Base-by-base conservation (phyloP, 2,888 invertebrate genomes). In the Clistopyga incitator region DNA sequence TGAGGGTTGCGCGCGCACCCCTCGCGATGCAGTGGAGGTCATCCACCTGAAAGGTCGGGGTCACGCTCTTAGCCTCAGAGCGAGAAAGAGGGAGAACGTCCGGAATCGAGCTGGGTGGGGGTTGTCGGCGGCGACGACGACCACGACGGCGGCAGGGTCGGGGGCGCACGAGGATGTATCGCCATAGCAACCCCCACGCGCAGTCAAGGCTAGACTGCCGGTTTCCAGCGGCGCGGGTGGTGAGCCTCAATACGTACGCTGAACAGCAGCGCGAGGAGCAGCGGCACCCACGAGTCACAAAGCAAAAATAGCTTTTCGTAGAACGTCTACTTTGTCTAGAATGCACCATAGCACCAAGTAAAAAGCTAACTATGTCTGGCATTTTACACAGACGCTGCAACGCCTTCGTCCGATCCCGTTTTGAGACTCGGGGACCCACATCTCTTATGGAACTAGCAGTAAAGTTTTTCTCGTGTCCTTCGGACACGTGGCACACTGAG, bases 1-100 rank as follows among this genome's bases (percentile, higher is more conserved):
- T 13, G 54, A 68, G 74, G 23, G 67, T 80, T 90, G 91, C 91
- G 92, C 90, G 90, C 92, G 92, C 91, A 90, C 82, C 85, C 85
- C 79, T 42, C 42, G 34, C 88, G 91, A 88, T 91, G 93, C 92
- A 92, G 92, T 92, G 92, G 93, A 92, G 93, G 93, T 93, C 92
- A 93, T 93, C 93, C 92, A 93, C 93, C 93, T 92, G 92, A 92
- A 93, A 93, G 93, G 93, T 93, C 93, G 93, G 93, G 93, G 93
- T 93, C 93, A 92, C 90, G 91, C 91, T 91, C 89, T 90, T 90
- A 90, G 89, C 89, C 90, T 89, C 86, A 87, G 84, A 82, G 82
- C 82, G 76, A 54, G 20, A 67, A 61, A 34, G 47, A 81, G 38
- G 64, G 86, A 72, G 74, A 80, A 59, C 65, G 64, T 72, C 50